Evolutionary conservation across 2,797 vertebrate genomes (phyloP).

Genomic region (Sandelia bainsii): DNA sequence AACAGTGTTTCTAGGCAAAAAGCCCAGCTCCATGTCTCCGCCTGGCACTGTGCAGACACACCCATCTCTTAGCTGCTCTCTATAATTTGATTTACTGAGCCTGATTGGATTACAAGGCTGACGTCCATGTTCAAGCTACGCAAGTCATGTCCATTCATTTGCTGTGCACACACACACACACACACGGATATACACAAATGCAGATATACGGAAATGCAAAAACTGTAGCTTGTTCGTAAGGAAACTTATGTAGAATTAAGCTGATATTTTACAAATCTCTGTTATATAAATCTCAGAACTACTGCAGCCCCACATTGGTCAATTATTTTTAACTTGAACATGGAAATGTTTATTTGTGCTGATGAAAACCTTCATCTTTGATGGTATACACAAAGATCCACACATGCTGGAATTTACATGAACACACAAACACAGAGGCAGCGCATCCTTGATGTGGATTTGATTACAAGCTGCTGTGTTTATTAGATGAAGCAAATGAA

Average conservation of each 20-base stretch:
- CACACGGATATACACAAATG: background rate
- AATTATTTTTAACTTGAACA: constrained; percentile 5
- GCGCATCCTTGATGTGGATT: constrained; percentile 58
- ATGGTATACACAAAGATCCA: constrained; percentile 7
- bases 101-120: constrained; percentile 84
- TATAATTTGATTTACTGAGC: constrained; percentile 80
- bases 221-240: background rate
- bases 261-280: background rate
- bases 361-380: constrained; percentile 13
- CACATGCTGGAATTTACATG: constrained; percentile 12
- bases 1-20: constrained; percentile 48
- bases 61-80: constrained; percentile 73
- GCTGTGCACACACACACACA: constrained; percentile 26
- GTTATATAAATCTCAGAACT: background rate
- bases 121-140: constrained; percentile 78
- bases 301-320: background rate
- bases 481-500: constrained; percentile 78
- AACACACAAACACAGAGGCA: constrained; percentile 14
- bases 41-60: constrained; percentile 55
- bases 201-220: background rate
- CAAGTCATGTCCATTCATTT: constrained; percentile 73
- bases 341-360: constrained; percentile 9
- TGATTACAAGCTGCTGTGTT: constrained; percentile 70
- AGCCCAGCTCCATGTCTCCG: constrained; percentile 42
- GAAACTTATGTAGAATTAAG: background rate